phyloP scores from a whole-genome alignment of 2,888 invertebrate genomes.

The Eupelmus urozonus region DNA sequence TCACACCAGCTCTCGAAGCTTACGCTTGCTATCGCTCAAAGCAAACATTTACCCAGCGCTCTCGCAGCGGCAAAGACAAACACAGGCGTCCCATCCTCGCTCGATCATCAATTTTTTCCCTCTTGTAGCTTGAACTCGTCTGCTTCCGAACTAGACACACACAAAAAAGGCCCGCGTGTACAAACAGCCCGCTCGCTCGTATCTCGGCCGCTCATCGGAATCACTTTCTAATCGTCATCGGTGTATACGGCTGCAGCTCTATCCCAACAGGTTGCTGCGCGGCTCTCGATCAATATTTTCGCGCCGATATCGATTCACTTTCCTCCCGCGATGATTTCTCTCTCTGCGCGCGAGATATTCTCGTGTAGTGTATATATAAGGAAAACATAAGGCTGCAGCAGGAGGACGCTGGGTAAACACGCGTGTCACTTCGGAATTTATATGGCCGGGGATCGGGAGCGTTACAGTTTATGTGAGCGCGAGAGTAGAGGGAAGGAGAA shows the following conservation, averaged over 20 bases:
- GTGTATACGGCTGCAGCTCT: background rate
- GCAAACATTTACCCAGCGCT: slow-evolving; percentile 42
- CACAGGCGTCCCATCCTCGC: slow-evolving; percentile 11
- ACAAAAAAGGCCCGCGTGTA: background rate
- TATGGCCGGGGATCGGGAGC: background rate
- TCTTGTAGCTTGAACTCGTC: background rate
- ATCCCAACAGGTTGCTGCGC: slow-evolving; percentile 22
- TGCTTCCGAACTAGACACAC: slow-evolving; percentile 14
- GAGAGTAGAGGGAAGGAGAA: too few relatives aligned
- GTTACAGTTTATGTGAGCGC: slow-evolving; percentile 10
- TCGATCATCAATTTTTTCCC: slow-evolving; percentile 36
- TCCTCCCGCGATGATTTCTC: background rate
- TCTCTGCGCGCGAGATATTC: background rate
- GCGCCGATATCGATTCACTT: background rate
- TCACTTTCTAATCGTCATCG: slow-evolving; percentile 39
- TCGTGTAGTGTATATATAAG: background rate
- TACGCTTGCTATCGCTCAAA: background rate
- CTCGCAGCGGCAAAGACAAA: slow-evolving; percentile 35
- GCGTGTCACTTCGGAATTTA: slow-evolving; percentile 4
- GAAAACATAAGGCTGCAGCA: background rate
- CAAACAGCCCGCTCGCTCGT: slow-evolving; percentile 19
- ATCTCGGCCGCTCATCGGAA: slow-evolving; percentile 6
- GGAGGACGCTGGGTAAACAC: slow-evolving; percentile 18
- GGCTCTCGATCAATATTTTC: slow-evolving; percentile 47
- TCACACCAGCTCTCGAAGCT: background rate